Evolutionary conservation across 2,888 invertebrate genomes (phyloP).

Genomic region (Aleiodes alternator): DNA sequence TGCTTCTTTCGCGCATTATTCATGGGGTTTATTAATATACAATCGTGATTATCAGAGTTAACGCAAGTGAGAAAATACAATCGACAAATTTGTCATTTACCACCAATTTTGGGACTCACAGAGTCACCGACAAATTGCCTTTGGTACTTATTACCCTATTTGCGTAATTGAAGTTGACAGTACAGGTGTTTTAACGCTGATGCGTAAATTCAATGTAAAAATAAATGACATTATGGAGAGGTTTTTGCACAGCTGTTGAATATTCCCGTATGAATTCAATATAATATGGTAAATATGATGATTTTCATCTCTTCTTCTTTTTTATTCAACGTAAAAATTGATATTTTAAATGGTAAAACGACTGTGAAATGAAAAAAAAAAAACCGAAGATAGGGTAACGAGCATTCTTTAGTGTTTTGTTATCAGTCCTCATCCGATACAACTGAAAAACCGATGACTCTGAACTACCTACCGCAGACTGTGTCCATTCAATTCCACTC

Average conservation of each 20-base stretch:
- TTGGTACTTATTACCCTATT: constrained; percentile 6
- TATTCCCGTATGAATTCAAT: constrained; percentile 23
- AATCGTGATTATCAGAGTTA: not conserved
- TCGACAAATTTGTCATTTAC: constrained; percentile 35
- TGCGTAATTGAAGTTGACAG: constrained; percentile 17
- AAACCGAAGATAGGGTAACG: constrained; percentile 25
- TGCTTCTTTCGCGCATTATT: no score
- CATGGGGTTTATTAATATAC: no score
- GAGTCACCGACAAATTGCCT: not conserved
- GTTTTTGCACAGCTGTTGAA: constrained; percentile 5
- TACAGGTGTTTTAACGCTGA: constrained; percentile 15
- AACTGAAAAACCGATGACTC: constrained; percentile 58
- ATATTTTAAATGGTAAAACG: constrained; percentile 19
- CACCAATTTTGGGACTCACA: constrained; percentile 7
- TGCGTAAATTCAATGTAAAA: not conserved
- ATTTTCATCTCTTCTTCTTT: not conserved
- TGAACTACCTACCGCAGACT: constrained; percentile 67
- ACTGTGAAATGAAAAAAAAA: constrained; percentile 8
- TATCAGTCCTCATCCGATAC: constrained; percentile 67
- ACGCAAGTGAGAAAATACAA: constrained; percentile 25
- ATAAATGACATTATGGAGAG: constrained; percentile 3
- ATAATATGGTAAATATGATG: not conserved
- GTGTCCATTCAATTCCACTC: constrained; percentile 26
- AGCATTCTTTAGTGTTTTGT: constrained; percentile 61
- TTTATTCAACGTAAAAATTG: not conserved